Conservation (phyloP, 2,113 vertebrate genomes). For the Mola mola region DNA sequence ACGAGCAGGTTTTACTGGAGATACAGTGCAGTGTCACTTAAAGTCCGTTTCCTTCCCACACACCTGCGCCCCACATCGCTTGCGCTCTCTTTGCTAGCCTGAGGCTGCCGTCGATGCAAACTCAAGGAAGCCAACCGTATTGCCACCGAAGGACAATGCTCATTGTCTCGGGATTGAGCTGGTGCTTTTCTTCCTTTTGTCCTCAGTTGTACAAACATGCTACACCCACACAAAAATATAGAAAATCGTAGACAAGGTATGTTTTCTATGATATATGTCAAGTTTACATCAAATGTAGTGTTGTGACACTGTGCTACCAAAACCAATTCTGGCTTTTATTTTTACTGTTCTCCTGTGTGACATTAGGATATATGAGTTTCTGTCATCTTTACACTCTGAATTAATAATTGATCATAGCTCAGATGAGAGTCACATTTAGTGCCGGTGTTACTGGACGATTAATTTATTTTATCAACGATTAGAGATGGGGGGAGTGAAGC, state of each 20-base stretch:
- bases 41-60: slow-evolving; percentile 40
- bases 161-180: slow-evolving; percentile 34
- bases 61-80: slow-evolving; percentile 60
- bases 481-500: neutral
- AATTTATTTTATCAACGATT: slow-evolving; percentile 3
- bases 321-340: slow-evolving; percentile 10
- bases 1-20: slow-evolving; percentile 36
- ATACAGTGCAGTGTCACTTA: slow-evolving; percentile 53
- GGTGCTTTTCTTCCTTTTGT: slow-evolving; percentile 15
- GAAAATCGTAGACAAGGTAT: neutral
- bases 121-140: slow-evolving; percentile 33
- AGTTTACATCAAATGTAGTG: slow-evolving; percentile 1
- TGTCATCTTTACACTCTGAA: no score
- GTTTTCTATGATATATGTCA: slow-evolving; percentile 1
- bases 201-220: slow-evolving; percentile 9
- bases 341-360: neutral
- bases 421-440: slow-evolving; percentile 12
- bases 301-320: neutral
- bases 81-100: slow-evolving; percentile 26
- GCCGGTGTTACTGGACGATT: slow-evolving; percentile 2
- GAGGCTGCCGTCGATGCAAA: slow-evolving; percentile 57
- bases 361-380: neutral
- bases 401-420: slow-evolving; percentile 7
- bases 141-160: slow-evolving; percentile 45
- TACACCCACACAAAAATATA: neutral